Base-by-base conservation (phyloP, 2,888 invertebrate genomes). In the Thyatira batis region DNA sequence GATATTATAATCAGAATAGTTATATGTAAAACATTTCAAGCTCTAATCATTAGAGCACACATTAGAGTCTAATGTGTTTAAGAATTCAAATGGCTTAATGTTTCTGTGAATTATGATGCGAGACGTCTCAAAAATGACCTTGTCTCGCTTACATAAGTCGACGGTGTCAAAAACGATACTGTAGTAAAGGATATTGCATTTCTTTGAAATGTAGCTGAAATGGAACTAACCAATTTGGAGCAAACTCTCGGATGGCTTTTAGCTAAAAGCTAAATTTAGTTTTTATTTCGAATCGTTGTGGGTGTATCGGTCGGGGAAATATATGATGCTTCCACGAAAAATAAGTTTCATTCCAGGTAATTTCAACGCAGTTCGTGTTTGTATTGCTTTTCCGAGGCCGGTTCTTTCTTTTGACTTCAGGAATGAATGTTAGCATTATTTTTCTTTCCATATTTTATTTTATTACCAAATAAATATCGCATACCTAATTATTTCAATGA, bases 221-320 rank as follows among this genome's bases (percentile, higher is more conserved):
- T 78, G 73, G 74, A 83, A 82, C 78, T 81, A 79, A 76, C 78
- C 81, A 81, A 83, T 83, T 83, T 76, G 71, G 61, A 78, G 73
- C 69, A 73, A 80, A 83, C 76, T 79, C 75, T 71, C 66, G 69
- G 72, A 76, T 76, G 66, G 77, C 78, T 79, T 79, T 80, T 72
- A 77, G 73, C 63, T 48, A 62, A 63, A 73, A 76, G 68, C 72
- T 74, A 73, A 74, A 76, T 77, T 78, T 76, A 65, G 72, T 72
- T 78, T 76, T 73, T 69, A 65, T 62, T 69, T 69, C 62, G 67
- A 63, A 51, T 44, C 27, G 45, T 25, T 21, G 30, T 8, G 17
- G 21, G 30, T 44, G 39, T 39, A 52, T 23, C 33, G 28, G 28
- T 30, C 28, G 10, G 11, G 28, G 33, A 17, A 39, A 39, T 39